Conservation (phyloP, 2,888 invertebrate genomes). For the Argyresthia goedartella region DNA sequence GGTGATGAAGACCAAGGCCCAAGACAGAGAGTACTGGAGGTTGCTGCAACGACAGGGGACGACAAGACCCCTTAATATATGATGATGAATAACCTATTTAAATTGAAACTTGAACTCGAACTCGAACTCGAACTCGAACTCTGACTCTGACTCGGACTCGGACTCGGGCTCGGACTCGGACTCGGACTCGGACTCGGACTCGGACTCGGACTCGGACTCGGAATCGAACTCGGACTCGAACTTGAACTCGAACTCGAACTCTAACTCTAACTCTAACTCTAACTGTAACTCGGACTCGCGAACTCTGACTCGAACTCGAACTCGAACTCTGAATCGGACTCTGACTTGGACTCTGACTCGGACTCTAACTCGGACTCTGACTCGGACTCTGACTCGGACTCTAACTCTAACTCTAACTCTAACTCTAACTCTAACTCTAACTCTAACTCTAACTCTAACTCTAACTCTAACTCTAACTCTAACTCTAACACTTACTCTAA, state of each 20-base stretch:
- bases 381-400: neutral
- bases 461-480: neutral
- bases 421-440: neutral
- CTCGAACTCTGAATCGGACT: neutral
- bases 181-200: neutral
- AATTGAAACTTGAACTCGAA: too few relatives aligned
- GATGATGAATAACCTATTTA: too few relatives aligned
- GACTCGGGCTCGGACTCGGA: neutral
- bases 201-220: neutral
- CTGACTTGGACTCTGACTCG: neutral
- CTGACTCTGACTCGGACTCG: neutral
- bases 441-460: neutral
- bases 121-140: neutral
- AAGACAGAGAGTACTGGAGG: too few relatives aligned
- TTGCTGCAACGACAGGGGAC: too few relatives aligned
- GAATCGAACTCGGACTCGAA: neutral
- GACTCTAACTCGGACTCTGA: neutral
- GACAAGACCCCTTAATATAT: too few relatives aligned
- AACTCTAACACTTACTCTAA: neutral
- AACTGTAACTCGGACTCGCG: neutral
- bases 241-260: neutral
- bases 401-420: neutral
- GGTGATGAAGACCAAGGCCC: too few relatives aligned
- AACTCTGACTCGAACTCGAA: neutral
- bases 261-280: too few relatives aligned